These are phyloP conservation scores for Tolmerus cingulatus DNA, from an alignment of 2,888 invertebrate genomes.

Conservation along the genomic window DNA sequence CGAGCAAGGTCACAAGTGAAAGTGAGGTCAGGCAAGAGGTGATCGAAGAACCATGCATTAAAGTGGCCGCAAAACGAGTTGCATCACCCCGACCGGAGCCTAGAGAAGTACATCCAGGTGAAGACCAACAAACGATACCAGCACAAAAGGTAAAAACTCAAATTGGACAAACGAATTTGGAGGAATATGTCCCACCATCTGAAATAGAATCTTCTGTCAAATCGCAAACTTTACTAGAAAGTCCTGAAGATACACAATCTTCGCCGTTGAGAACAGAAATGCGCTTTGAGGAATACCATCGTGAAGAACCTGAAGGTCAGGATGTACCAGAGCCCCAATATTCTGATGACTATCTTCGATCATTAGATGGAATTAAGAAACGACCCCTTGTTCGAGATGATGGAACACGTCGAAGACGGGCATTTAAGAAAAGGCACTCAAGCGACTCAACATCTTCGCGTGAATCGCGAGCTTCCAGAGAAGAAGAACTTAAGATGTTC, in stretches of 20 bases:
- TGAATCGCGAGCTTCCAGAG: constrained; percentile 70
- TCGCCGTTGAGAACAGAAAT: neutral
- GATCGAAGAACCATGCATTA: constrained; percentile 42
- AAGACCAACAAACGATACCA: constrained; percentile 39
- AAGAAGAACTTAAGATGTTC: constrained; percentile 71
- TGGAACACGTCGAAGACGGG: constrained; percentile 69
- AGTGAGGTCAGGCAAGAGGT: neutral
- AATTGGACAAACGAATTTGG: constrained; percentile 56
- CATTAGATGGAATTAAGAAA: constrained; percentile 72
- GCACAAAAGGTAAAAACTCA: constrained; percentile 59
- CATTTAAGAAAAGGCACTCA: constrained; percentile 69
- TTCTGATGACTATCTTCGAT: constrained; percentile 65
- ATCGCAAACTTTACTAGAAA: neutral
- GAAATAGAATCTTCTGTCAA: neutral
- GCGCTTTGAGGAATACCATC: constrained; percentile 52
- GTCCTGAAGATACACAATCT: neutral
- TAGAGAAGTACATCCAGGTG: neutral
- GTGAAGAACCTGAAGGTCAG: constrained; percentile 59
- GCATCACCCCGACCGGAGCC: neutral
- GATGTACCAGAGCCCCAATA: constrained; percentile 55
- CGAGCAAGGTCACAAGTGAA: neutral
- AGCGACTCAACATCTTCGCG: constrained; percentile 68
- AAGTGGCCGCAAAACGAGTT: neutral
- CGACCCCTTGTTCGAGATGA: constrained; percentile 70
- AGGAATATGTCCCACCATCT: constrained; percentile 50